Conservation (phyloP, 2,888 invertebrate genomes). For the Busseola fusca region DNA sequence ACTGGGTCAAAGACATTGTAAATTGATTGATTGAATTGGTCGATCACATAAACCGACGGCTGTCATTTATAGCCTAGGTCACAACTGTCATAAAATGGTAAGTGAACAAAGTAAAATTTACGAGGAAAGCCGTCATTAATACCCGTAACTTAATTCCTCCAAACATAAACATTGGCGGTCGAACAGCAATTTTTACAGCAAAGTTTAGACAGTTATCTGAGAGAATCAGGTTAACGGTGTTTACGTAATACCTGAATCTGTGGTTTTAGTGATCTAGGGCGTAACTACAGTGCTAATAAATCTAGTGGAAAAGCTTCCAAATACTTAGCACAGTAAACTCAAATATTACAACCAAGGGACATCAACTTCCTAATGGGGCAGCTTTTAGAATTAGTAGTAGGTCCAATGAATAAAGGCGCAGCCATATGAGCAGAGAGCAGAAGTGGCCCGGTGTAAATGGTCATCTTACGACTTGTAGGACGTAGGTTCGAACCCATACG, state of each 20-base stretch:
- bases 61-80: slow-evolving; percentile 37
- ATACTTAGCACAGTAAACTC: neutral
- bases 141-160: slow-evolving; percentile 37
- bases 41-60: slow-evolving; percentile 45
- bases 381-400: neutral
- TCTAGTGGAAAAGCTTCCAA: slow-evolving; percentile 1
- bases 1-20: slow-evolving; percentile 23
- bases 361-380: neutral
- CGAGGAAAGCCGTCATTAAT: slow-evolving; percentile 49
- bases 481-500: neutral
- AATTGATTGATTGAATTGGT: slow-evolving; percentile 26
- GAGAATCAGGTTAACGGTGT: slow-evolving; percentile 38
- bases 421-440: neutral
- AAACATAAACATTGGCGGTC: slow-evolving; percentile 51
- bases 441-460: neutral
- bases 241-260: slow-evolving; percentile 29
- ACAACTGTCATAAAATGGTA: slow-evolving; percentile 30
- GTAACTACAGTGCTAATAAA: slow-evolving; percentile 24
- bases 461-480: neutral
- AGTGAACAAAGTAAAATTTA: slow-evolving; percentile 48
- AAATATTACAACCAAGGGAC: neutral
- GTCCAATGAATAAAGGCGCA: neutral
- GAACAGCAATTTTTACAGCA: slow-evolving; percentile 34
- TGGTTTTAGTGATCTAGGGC: slow-evolving; percentile 14
- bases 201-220: slow-evolving; percentile 31